These are phyloP conservation scores for Tangara arthus DNA, from an alignment of 2,797 vertebrate species.

Conservation along the genomic window DNA sequence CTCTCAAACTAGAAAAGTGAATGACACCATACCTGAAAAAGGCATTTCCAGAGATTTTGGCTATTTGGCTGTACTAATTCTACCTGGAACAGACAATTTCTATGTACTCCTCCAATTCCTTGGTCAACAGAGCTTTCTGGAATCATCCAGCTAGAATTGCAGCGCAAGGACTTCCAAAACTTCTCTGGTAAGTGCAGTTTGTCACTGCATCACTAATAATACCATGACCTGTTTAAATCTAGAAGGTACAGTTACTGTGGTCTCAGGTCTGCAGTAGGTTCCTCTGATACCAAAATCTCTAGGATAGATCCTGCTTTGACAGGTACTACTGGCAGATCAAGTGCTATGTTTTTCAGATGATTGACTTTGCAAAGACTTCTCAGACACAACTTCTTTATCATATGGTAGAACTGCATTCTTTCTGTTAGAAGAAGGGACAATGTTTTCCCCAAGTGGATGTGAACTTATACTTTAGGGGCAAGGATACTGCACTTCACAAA, in stretches of 20 bases:
- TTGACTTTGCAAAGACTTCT: not conserved
- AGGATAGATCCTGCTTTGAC: not conserved
- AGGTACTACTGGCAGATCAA: not conserved
- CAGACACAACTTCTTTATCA: not conserved
- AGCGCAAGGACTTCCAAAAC: not conserved
- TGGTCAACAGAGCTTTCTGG: not conserved
- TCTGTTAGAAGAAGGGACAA: not conserved
- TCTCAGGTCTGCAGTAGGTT: not conserved
- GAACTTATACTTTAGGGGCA: not conserved
- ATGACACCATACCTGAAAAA: not conserved
- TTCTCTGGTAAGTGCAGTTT: not conserved
- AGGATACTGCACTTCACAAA: not conserved
- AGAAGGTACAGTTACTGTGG: not conserved
- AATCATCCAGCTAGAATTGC: not conserved
- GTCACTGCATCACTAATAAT: not conserved
- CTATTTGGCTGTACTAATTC: not conserved
- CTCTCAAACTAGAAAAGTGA: not conserved
- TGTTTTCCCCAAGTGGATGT: not conserved
- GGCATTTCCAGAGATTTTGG: not conserved
- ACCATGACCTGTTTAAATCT: not conserved
- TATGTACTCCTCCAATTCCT: not conserved
- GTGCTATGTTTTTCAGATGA: accelerated
- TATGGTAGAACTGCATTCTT: not conserved
- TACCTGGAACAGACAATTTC: not conserved
- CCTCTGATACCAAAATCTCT: not conserved